Percentiles rank a stretch among this genome's conserved stretches.
phyloP scores from a whole-genome alignment of 2,113 vertebrate species.

The Heterocephalus glaber region DNA sequence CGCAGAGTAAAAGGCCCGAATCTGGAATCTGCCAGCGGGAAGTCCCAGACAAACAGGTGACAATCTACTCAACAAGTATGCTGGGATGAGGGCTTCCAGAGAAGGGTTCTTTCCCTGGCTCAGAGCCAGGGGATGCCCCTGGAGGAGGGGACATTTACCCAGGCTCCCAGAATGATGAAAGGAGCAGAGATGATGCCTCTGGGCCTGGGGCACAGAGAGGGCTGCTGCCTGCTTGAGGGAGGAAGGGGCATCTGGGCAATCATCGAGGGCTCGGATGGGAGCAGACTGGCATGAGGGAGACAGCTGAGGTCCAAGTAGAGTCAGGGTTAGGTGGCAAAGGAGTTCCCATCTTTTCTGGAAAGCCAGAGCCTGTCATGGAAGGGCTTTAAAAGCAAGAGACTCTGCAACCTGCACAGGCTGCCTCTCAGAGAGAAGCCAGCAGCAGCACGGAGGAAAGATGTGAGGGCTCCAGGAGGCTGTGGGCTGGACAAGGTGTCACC shows the following conservation, averaged over 20 bases:
- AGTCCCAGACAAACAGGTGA: neutral
- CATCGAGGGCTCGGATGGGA: neutral
- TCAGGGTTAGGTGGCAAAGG: neutral
- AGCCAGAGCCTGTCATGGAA: neutral
- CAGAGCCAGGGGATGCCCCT: too few relatives aligned
- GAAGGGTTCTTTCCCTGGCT: neutral
- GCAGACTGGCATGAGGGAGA: neutral
- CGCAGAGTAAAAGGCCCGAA: neutral
- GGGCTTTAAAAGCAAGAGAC: neutral
- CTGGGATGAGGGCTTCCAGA: neutral
- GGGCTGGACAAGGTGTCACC: neutral
- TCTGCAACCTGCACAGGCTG: neutral
- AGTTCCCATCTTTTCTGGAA: neutral
- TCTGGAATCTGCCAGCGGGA: neutral
- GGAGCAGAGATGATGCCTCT: neutral
- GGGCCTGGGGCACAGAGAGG: rapidly evolving
- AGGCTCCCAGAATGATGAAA: neutral
- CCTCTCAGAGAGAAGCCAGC: neutral
- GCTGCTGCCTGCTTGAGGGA: rapidly evolving
- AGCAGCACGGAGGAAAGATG: too few relatives aligned
- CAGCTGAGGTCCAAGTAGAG: rapidly evolving
- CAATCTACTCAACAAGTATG: neutral
- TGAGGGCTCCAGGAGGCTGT: neutral
- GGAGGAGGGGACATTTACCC: neutral
- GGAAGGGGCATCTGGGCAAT: rapidly evolving